Evolutionary conservation across 2,888 invertebrate species (phyloP), one percentile per base, ranked within the genome.

Genomic region (Nomada fabriciana): DNA sequence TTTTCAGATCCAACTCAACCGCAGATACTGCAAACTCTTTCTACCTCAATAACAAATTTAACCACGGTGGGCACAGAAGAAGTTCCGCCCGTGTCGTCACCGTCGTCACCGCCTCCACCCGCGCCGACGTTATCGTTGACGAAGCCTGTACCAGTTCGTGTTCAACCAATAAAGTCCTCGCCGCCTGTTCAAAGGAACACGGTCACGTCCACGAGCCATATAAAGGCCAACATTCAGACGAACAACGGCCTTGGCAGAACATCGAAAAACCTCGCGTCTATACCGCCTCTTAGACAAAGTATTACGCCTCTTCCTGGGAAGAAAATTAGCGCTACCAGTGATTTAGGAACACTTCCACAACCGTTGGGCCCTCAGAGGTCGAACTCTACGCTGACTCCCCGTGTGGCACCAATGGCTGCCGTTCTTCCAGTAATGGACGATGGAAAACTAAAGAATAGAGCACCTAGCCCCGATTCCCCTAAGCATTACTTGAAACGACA

Each of bases 1-100:
- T 53, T 78, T 94, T 29, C 89, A 94, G 95, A 95, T 91, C 95
- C 95, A 23, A 89, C 94, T 4, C 94, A 94, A 86, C 95, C 95
- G 5, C 95, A 95, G 91, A 94, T 95, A 80, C 88, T 94, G 29
- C 92, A 93, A 74, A 94, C 92, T 85, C 84, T 93, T 50, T 92
- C 92, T 83, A 93, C 92, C 84, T 94, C 94, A 80, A 90, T 93
- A 90, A 90, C 93, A 29, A 93, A 90, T 78, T 69, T 94, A 65
- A 90, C 87, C 59, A 87, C 85, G 47, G 84, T 72, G 13, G 92
- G 90, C 7, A 80, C 88, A 23, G 91, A 91, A 18, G 91, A 91
- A 43, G 89, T 91, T 55, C 89, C 90, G 13, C 90, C 90, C 13
- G 83, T 91, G 11, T 76, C 86, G 18, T 88, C 90, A 4, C 87